These are phyloP conservation scores for Caprella mutica DNA, from an alignment of 2,888 invertebrate genomes.

Conservation along the genomic window DNA sequence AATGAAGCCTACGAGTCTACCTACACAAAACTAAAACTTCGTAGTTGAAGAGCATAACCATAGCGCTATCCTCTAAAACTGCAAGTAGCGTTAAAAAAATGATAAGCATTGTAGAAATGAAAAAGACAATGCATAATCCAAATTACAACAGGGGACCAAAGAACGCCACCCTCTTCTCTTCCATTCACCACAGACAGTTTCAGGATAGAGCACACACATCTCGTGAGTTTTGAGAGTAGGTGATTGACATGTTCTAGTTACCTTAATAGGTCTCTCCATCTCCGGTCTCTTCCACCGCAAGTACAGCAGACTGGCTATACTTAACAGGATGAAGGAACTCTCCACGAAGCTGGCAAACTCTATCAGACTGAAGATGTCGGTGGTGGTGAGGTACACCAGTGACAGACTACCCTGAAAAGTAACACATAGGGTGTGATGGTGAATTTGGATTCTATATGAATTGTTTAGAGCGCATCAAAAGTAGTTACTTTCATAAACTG, in stretches of 20 bases:
- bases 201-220: not conserved
- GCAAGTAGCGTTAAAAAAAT: no score
- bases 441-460: no score
- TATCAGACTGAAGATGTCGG: conserved; percentile 72
- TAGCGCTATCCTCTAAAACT: no score
- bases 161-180: no score
- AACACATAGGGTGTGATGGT: not conserved
- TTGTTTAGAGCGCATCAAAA: no score
- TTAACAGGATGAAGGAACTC: conserved; percentile 77
- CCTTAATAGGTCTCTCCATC: conserved; percentile 72
- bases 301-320: conserved; percentile 72
- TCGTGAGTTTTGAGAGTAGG: not conserved
- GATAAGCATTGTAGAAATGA: not conserved
- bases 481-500: no score
- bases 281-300: conserved; percentile 67
- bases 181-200: no score
- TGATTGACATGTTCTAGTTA: conserved; percentile 41
- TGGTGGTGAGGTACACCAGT: conserved; percentile 68
- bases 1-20: no score
- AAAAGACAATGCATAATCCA: no score
- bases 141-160: no score
- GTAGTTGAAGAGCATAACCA: no score
- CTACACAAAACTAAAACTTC: not conserved
- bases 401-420: conserved; percentile 64
- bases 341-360: conserved; percentile 87